Base-by-base conservation (phyloP, 1,140 invertebrate species). In the Cydia strobilella region DNA sequence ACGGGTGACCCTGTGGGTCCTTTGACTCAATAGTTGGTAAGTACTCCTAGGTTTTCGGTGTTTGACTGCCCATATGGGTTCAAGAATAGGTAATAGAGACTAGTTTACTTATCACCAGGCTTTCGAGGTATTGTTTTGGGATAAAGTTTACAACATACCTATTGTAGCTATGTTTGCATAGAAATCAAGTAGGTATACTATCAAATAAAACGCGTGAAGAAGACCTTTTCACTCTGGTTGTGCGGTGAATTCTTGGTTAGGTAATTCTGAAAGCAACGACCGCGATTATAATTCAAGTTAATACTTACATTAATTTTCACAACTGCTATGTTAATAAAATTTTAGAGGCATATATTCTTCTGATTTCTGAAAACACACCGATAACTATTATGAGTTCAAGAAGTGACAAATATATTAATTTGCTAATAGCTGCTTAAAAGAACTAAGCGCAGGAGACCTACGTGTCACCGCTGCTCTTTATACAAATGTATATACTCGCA, bases 1-100 rank as follows among this genome's bases (percentile, higher is more conserved):
- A 9, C 54, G 54, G 54, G 54, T 59, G 54, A 59, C 54, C 54
- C 54, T 59, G 20, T 59, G 54, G 54, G 54, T 59, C 54, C 54
- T 59, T 59, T 59, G 54, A 59, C 18, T 59, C 54, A 23, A 59
- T 59, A 59, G 54, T 59, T 59, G 20, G 54, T 18, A 51, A 45
- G 42, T 45, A 51, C n/a, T 59, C 54, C 20, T 59, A 59, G 54
- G 54, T 12, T 59, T 51, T 59, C 54, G 54, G 54, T 59, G 54
- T 23, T 59, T 59, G 54, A 59, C 54, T 9, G 20, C 54, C 20
- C 3, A 20, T 59, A 59, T 12, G 54, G 54, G 54, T 59, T 59
- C 54, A n/a, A 12, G 54, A 23, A 59, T 59, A 59, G 18, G 18
- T 45, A 45, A 45, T 45, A 15, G 42, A 13, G 42, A 45, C 1